Conservation (phyloP, 2,797 vertebrate genomes). For the Cryptoprocta ferox region DNA sequence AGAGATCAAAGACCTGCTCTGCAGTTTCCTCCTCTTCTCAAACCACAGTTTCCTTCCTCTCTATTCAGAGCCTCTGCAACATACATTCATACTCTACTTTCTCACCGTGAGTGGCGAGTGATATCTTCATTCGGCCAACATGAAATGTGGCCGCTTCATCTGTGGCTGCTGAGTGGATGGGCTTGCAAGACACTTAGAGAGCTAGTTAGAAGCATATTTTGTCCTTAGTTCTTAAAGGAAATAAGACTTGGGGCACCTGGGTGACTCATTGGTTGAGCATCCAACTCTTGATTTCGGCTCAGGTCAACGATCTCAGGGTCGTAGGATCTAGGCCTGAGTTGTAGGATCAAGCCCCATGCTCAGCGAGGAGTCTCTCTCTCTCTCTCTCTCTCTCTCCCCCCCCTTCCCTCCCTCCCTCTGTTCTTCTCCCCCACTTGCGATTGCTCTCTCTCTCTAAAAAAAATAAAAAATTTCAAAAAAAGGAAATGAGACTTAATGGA, state of each 20-base stretch:
- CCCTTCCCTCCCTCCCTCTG: too few species aligned
- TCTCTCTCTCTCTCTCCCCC: too few species aligned
- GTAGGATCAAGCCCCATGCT: too few species aligned
- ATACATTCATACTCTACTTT: background rate
- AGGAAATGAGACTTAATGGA: background rate
- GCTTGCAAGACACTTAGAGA: background rate
- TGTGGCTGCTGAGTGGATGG: background rate
- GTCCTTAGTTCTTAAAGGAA: background rate
- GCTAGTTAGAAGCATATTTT: background rate
- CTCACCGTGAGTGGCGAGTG: background rate
- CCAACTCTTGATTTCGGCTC: too few species aligned
- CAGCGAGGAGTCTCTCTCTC: too few species aligned
- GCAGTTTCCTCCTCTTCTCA: constrained; percentile 49
- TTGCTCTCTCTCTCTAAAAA: too few species aligned
- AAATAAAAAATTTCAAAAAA: background rate
- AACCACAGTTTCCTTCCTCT: constrained; percentile 79
- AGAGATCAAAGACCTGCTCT: constrained; percentile 68
- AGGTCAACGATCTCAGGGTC: too few species aligned
- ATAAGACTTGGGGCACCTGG: background rate
- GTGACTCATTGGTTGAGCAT: too few species aligned
- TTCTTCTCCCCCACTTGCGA: too few species aligned
- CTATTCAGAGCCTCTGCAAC: background rate
- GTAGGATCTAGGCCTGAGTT: too few species aligned
- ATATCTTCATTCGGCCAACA: background rate
- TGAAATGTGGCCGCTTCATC: background rate